Conservation (phyloP, 2,113 vertebrate genomes). For the Coregonus clupeaformis region DNA sequence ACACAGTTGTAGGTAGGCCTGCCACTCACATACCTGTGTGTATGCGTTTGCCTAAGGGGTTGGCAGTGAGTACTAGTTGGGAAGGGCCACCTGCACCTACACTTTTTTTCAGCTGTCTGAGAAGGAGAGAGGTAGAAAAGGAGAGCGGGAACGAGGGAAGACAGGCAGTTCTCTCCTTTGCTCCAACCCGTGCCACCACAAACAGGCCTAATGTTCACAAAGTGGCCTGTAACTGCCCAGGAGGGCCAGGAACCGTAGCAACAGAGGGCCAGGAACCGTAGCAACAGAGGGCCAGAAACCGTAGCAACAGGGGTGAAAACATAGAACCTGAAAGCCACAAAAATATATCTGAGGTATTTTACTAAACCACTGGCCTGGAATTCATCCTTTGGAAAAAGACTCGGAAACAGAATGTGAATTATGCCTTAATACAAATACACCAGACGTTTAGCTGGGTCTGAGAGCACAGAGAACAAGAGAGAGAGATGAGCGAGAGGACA, state of each 20-base stretch:
- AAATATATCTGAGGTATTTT: constrained; percentile 35
- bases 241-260: constrained; percentile 21
- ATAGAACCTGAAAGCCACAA: constrained; percentile 56
- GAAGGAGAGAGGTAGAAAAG: neutral
- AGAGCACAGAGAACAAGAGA: neutral
- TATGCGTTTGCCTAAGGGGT: neutral
- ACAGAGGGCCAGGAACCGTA: too few relatives aligned
- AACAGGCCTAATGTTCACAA: constrained; percentile 62
- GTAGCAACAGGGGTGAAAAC: constrained; percentile 58
- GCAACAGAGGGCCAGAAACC: constrained; percentile 23
- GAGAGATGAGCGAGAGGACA: neutral
- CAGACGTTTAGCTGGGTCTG: too few relatives aligned
- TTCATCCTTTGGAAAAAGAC: constrained; percentile 5
- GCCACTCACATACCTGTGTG: neutral
- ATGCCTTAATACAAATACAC: neutral
- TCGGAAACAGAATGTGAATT: constrained; percentile 1
- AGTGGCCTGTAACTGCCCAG: constrained; percentile 53
- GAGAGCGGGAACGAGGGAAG: neutral
- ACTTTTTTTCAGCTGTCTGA: neutral
- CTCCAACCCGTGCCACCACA: constrained; percentile 53
- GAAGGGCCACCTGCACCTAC: neutral
- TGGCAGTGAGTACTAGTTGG: neutral
- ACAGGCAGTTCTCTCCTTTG: constrained; percentile 21
- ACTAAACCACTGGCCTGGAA: constrained; percentile 33
- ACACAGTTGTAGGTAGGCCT: neutral